Evolutionary conservation across 2,113 vertebrate species (phyloP).

Genomic region (Poecile atricapillus): DNA sequence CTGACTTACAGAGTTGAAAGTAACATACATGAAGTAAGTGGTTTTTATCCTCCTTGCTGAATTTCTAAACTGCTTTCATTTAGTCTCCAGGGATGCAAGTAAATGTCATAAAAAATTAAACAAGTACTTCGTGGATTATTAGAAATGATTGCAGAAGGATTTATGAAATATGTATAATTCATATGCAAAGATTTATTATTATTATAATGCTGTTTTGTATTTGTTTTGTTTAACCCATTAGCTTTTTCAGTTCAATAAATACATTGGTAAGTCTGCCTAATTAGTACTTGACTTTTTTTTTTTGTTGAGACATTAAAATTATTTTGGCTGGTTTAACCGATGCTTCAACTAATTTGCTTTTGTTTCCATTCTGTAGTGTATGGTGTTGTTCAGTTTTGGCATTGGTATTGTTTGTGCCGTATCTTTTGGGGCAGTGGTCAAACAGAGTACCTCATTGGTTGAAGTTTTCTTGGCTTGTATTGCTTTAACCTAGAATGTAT

Average conservation of each 20-base stretch:
- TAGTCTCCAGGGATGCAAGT: background rate
- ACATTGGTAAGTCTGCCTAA: background rate
- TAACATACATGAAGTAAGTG: slow-evolving; percentile 66
- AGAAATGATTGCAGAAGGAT: background rate
- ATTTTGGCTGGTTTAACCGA: background rate
- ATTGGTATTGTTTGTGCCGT: background rate
- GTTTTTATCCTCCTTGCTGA: background rate
- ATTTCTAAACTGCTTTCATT: background rate
- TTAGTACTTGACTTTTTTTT: background rate
- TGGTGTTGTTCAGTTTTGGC: background rate
- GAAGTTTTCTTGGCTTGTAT: background rate
- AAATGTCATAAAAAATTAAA: background rate
- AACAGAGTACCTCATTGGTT: background rate
- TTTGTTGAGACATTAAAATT: background rate
- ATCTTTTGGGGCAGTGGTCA: background rate
- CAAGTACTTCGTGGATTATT: background rate
- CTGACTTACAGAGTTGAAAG: slow-evolving; percentile 75
- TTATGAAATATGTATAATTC: background rate
- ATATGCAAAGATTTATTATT: background rate
- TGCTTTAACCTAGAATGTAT: background rate
- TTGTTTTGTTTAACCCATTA: background rate
- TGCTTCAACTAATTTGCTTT: background rate
- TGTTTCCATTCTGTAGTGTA: background rate
- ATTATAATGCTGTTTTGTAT: background rate
- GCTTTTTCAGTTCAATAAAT: background rate